Base-by-base conservation (phyloP, 2,113 vertebrate species). In the Mirza zaza region DNA sequence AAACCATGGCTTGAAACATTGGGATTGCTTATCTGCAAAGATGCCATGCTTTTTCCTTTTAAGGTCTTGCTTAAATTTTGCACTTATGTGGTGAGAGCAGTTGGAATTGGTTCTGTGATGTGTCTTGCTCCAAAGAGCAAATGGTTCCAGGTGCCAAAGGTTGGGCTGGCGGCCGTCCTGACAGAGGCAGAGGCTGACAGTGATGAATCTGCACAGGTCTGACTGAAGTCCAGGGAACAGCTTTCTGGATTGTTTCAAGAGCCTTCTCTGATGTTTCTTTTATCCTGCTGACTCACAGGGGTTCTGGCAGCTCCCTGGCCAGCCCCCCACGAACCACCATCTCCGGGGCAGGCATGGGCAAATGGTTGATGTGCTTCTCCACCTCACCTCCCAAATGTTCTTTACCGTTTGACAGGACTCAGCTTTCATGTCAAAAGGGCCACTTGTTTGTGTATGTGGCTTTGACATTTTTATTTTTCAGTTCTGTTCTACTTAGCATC, bases 361-460 rank as follows among this genome's bases (percentile, higher is more conserved):
- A 27, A 55, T 3, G 27, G 21, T 29, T 75, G 21, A 45, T 3
- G 3, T 42, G 36, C 1, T 59, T 55, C 48, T 27, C n/a, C 63
- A 11, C 10, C 14, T 42, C 21, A 20, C 14, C n/a, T 95, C 73
- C n/a, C 61, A 42, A 21, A 55, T 23, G 42, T 67, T 95, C 95
- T 71, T 39, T 3, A 67, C 65, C 71, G 85, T 90, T 92, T 85
- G 67, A 86, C 21, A 65, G 13, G 32, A 25, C 17, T 81, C 73
- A 36, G 32, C 45, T 87, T 94, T 96, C 79, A 87, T 48, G 76
- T 57, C n/a, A 85, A 92, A 90, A 94, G 76, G n/a, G n/a, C 76
- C 29, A 25, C 61, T 81, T 94, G 80, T 86, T 89, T 65, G 42
- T 23, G 32, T 48, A 39, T 55, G 63, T 89, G 57, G 75, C 68